Percentiles rank a stretch among this genome's conserved stretches.
Evolutionary conservation across 35 echinoderm and acorn worm species (phyloP).

Genomic region (Heliocidaris tuberculata): DNA sequence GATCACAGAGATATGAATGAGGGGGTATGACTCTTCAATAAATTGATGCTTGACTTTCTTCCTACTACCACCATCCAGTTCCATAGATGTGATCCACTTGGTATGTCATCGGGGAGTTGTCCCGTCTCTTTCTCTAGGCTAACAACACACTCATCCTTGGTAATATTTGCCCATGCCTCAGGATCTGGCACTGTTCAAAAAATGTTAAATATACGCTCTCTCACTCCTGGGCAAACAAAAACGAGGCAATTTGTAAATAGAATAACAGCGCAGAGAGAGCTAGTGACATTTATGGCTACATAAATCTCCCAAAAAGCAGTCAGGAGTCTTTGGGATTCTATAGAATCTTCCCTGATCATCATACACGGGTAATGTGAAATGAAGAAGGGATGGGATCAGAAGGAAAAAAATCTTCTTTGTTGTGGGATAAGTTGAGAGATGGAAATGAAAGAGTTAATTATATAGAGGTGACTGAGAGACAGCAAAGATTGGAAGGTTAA

Average conservation of each 20-base stretch:
- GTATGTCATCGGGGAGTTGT: background rate
- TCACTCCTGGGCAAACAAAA: constrained; percentile 27
- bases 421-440: background rate
- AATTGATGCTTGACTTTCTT: background rate
- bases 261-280: constrained; percentile 24
- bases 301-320: background rate
- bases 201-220: constrained; percentile 11
- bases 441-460: background rate
- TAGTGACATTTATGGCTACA: constrained; percentile 37
- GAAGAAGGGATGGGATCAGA: background rate
- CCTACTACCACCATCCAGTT: background rate
- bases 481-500: background rate
- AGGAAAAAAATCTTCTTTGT: background rate
- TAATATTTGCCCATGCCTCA: background rate
- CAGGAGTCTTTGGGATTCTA: background rate
- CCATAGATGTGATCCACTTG: background rate
- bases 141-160: background rate
- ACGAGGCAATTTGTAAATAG: constrained; percentile 31
- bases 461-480: background rate
- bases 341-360: background rate
- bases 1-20: background rate
- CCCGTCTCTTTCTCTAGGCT: background rate
- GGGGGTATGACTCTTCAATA: background rate
- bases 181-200: background rate
- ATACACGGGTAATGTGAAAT: background rate